phyloP scores from a whole-genome alignment of 2,797 vertebrate genomes.

The Discoglossus pictus region DNA sequence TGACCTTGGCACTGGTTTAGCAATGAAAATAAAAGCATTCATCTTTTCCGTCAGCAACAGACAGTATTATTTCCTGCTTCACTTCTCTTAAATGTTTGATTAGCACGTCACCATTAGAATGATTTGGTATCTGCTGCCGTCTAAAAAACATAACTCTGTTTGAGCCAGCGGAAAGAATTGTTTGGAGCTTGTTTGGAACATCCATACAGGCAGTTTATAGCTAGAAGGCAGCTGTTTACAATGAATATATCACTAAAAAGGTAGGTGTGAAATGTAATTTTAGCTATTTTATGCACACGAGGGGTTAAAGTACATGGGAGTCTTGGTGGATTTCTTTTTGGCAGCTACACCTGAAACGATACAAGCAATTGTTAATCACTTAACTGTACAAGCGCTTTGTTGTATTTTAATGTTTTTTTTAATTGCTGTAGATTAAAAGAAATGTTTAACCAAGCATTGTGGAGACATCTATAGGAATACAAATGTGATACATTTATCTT shows the following conservation, averaged over 20 bases:
- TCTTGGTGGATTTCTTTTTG: too few relatives aligned
- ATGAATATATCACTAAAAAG: constrained; percentile 37
- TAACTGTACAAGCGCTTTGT: too few relatives aligned
- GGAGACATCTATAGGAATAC: too few relatives aligned
- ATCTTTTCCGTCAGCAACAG: constrained; percentile 41
- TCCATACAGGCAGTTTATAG: accelerated
- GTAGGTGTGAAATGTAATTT: constrained; percentile 7
- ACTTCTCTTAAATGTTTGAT: constrained; percentile 58
- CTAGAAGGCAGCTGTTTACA: neutral
- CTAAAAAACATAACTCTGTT: neutral
- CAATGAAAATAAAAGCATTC: constrained; percentile 45
- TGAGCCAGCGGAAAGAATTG: neutral
- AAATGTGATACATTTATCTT: too few relatives aligned
- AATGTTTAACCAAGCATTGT: too few relatives aligned
- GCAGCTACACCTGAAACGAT: too few relatives aligned
- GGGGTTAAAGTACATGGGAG: too few relatives aligned
- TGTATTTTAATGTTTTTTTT: too few relatives aligned
- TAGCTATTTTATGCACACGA: neutral
- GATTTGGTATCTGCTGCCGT: constrained; percentile 36
- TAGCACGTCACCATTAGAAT: constrained; percentile 55
- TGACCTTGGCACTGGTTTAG: constrained; percentile 42
- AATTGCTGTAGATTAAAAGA: too few relatives aligned
- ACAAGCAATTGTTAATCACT: too few relatives aligned
- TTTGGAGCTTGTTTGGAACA: neutral
- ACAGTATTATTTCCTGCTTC: constrained; percentile 62